Conservation (phyloP, 1,140 invertebrate species). For the Nasonia vitripennis region DNA sequence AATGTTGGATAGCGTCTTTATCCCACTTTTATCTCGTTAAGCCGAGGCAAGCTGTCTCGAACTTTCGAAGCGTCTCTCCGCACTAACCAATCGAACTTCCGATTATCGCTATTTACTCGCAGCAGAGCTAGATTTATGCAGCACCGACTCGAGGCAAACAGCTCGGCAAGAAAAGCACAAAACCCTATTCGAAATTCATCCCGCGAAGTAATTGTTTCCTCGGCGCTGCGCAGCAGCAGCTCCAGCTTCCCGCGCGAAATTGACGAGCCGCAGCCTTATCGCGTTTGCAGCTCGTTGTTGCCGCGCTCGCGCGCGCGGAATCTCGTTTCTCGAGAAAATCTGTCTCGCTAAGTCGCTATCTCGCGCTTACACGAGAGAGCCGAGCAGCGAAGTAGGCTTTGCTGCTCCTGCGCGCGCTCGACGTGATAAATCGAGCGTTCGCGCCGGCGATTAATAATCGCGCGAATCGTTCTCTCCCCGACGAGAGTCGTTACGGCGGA, state of each 20-base stretch:
- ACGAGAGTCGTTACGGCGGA: constrained; percentile 13
- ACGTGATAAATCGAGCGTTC: constrained; percentile 32
- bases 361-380: constrained; percentile 4
- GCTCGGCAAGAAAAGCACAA: neutral
- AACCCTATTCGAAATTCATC: constrained; percentile 32
- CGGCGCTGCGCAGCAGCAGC: neutral
- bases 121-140: neutral
- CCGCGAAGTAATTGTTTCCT: constrained; percentile 38
- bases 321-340: constrained; percentile 17
- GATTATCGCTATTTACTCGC: neutral
- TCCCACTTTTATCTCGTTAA: neutral
- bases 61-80: too few relatives aligned
- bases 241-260: constrained; percentile 2
- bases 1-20: neutral
- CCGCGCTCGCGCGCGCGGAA: neutral
- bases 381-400: neutral
- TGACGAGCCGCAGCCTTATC: constrained; percentile 44
- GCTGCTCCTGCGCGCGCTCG: neutral
- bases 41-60: neutral
- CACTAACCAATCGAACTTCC: neutral
- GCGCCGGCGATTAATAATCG: constrained; percentile 32
- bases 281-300: constrained; percentile 36
- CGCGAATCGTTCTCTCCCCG: constrained; percentile 14
- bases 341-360: constrained; percentile 43
- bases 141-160: too few relatives aligned